phyloP scores from a whole-genome alignment of 2,797 vertebrate genomes.

The Synaphobranchus kaupii region DNA sequence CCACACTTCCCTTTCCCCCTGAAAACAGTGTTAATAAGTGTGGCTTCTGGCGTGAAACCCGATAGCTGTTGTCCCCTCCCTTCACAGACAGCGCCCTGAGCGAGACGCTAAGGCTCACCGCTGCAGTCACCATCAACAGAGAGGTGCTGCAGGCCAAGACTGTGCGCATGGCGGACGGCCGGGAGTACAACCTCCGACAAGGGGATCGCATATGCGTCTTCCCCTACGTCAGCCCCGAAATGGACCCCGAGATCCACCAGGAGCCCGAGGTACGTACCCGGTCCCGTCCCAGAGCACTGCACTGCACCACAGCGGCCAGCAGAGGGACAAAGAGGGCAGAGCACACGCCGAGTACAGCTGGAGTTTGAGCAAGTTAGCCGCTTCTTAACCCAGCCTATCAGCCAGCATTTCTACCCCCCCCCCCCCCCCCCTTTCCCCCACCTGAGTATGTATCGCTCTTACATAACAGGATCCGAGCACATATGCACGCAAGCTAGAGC shows the following conservation, averaged over 20 bases:
- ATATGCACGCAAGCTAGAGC: neutral
- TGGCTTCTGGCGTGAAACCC: neutral
- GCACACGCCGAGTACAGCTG: neutral
- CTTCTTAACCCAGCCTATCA: neutral
- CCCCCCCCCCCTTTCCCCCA: neutral
- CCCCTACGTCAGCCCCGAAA: slow-evolving; percentile 87
- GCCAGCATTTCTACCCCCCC: neutral
- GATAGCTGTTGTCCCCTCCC: slow-evolving; percentile 36
- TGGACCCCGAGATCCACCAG: slow-evolving; percentile 81
- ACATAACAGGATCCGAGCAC: neutral
- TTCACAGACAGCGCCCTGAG: slow-evolving; percentile 68
- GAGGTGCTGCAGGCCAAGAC: slow-evolving; percentile 76
- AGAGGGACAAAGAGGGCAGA: neutral
- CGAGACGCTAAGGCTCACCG: slow-evolving; percentile 83
- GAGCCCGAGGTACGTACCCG: slow-evolving; percentile 78
- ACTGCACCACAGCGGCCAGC: neutral
- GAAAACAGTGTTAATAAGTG: neutral
- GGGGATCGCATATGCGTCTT: slow-evolving; percentile 85
- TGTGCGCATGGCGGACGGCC: slow-evolving; percentile 71
- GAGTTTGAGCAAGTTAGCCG: neutral
- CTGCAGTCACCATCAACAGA: slow-evolving; percentile 83
- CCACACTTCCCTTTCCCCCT: neutral
- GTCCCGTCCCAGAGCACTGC: neutral
- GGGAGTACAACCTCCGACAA: slow-evolving; percentile 73
- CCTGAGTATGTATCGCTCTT: neutral